Conservation (phyloP, 1,140 invertebrate species). For the Diabrotica undecimpunctata region DNA sequence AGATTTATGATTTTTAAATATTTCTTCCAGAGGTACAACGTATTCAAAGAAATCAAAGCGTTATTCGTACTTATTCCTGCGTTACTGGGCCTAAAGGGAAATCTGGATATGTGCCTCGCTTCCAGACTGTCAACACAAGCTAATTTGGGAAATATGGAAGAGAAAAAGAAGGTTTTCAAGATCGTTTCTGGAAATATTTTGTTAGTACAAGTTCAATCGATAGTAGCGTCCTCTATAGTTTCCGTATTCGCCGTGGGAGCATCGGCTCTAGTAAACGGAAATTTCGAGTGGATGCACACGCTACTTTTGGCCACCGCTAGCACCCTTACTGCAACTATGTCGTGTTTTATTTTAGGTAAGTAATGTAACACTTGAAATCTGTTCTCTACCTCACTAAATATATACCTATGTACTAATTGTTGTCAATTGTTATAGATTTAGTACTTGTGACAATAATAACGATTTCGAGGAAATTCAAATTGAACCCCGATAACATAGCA, state of each 20-base stretch:
- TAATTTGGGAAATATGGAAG: constrained; percentile 78
- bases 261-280: constrained; percentile 70
- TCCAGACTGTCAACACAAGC: constrained; percentile 89
- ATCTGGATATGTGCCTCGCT: constrained; percentile 96
- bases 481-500: constrained; percentile 96
- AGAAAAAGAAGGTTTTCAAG: constrained; percentile 62
- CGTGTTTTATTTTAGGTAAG: constrained; percentile 79
- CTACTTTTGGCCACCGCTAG: constrained; percentile 80
- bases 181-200: constrained; percentile 90
- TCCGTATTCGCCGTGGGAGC: constrained; percentile 84
- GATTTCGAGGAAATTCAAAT: constrained; percentile 69
- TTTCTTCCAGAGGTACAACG: constrained; percentile 72
- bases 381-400: too few species aligned
- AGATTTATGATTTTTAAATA: background rate
- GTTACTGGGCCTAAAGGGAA: constrained; percentile 90
- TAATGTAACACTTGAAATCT: background rate
- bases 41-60: constrained; percentile 77
- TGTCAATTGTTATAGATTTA: constrained; percentile 63
- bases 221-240: constrained; percentile 89
- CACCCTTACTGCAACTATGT: constrained; percentile 88
- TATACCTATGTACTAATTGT: background rate
- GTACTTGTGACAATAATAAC: constrained; percentile 84
- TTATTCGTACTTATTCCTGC: constrained; percentile 90
- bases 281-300: constrained; percentile 72
- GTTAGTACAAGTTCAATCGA: constrained; percentile 90